phyloP scores from a whole-genome alignment of 2,888 invertebrate genomes.

The Emesis russula region DNA sequence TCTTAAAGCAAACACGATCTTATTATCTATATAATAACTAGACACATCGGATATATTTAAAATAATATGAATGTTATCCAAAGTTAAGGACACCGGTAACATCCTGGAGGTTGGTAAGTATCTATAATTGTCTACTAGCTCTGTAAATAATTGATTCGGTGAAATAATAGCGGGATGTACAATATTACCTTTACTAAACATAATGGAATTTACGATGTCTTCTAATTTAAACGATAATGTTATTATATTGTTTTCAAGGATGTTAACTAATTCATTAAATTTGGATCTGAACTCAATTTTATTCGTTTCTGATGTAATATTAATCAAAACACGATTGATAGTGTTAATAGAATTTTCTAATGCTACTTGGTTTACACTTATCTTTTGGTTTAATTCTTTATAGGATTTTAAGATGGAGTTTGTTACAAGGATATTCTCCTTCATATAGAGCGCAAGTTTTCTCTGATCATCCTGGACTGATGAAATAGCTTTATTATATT shows the following conservation, averaged over 20 bases:
- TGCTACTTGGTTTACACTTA: conserved; percentile 46
- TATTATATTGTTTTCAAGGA: conserved; percentile 49
- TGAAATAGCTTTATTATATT: conserved; percentile 79
- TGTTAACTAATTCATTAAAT: conserved; percentile 47
- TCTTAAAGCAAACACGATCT: not conserved
- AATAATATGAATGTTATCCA: conserved; percentile 52
- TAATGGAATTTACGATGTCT: conserved; percentile 63
- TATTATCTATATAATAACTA: conserved; percentile 61
- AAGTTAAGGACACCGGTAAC: conserved; percentile 64
- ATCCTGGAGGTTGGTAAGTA: conserved; percentile 48
- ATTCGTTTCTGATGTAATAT: conserved; percentile 11
- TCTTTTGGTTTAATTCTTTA: conserved; percentile 55
- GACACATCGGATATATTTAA: conserved; percentile 54
- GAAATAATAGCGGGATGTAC: conserved; percentile 81
- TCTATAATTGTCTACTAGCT: conserved; percentile 76
- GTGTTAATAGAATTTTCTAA: conserved; percentile 48
- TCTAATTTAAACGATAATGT: conserved; percentile 62
- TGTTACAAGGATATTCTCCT: conserved; percentile 78
- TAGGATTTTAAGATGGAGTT: conserved; percentile 49
- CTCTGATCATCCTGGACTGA: conserved; percentile 61
- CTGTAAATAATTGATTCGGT: conserved; percentile 73
- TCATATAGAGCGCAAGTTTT: conserved; percentile 67
- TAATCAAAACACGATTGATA: conserved; percentile 25
- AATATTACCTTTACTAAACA: conserved; percentile 73
- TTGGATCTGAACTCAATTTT: conserved; percentile 18